Percentiles rank a stretch among this genome's conserved stretches.
Conservation (phyloP, 2,797 vertebrate genomes). For the Petrocephalus sullivani region DNA sequence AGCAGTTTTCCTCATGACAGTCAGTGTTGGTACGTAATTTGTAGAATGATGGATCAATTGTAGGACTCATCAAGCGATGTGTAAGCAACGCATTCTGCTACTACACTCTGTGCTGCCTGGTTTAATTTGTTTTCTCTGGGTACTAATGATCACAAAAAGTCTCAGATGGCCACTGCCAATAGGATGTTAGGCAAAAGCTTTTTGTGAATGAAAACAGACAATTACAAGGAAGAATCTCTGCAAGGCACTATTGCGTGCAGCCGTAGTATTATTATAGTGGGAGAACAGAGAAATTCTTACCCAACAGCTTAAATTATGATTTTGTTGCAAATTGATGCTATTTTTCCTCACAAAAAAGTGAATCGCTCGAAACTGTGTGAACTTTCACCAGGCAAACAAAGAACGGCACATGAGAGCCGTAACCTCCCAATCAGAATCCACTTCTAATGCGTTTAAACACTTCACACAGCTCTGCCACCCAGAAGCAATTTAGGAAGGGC, state of each 20-base stretch:
- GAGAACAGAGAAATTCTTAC: background rate
- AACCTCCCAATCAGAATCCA: background rate
- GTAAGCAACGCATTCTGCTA: background rate
- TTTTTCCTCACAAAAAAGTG: background rate
- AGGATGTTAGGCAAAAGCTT: background rate
- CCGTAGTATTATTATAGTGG: background rate
- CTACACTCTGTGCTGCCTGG: background rate
- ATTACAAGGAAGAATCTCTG: background rate
- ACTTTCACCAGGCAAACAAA: background rate
- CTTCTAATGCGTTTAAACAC: background rate
- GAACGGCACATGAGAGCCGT: background rate
- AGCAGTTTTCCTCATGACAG: background rate
- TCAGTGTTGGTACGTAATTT: background rate
- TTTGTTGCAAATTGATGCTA: background rate
- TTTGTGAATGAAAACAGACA: background rate
- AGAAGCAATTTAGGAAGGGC: background rate
- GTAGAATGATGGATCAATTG: background rate
- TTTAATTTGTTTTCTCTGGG: background rate
- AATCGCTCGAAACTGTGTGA: background rate
- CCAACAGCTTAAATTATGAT: background rate
- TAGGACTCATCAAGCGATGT: background rate
- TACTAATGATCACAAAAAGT: background rate
- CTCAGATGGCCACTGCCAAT: background rate
- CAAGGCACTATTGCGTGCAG: too few relatives aligned
- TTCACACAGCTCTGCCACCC: background rate